A percentile compares a stretch with the other conserved stretches of the same genome.
Evolutionary conservation across 2,888 invertebrate species (phyloP).

Genomic region (Eristalis tenax): DNA sequence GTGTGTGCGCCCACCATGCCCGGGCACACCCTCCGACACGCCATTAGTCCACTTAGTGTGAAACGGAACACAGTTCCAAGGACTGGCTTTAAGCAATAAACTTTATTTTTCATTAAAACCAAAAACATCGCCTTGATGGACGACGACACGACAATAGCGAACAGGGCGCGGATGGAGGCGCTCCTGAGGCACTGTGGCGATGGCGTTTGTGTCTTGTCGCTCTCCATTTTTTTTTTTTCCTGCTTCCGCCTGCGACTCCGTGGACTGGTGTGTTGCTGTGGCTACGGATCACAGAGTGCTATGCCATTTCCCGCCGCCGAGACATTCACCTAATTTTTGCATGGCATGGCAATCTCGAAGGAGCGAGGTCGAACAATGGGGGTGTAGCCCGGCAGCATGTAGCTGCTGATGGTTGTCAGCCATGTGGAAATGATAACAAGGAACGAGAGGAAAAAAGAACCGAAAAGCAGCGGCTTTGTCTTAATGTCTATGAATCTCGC

Average conservation of each 20-base stretch:
- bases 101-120: constrained; percentile 16
- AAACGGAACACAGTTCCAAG: constrained; percentile 44
- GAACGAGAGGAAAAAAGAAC: constrained; percentile 12
- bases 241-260: too few relatives aligned
- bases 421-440: constrained; percentile 53
- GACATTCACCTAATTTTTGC: constrained; percentile 59
- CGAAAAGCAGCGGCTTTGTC: constrained; percentile 38
- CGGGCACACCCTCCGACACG: too few relatives aligned
- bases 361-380: constrained; percentile 23
- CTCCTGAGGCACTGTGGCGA: too few relatives aligned
- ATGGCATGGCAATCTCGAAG: constrained; percentile 34
- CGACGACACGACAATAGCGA: not conserved
- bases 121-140: constrained; percentile 43
- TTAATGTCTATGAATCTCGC: constrained; percentile 60
- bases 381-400: not conserved
- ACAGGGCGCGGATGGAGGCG: not conserved
- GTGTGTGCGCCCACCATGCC: too few relatives aligned
- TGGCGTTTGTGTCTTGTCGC: not conserved
- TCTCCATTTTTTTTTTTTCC: not conserved
- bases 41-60: constrained; percentile 25
- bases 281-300: not conserved
- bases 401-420: constrained; percentile 19
- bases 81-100: constrained; percentile 43
- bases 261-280: not conserved
- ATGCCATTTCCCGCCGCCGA: constrained; percentile 14